Conservation (phyloP, 2,113 vertebrate species). For the Antidorcas marsupialis region DNA sequence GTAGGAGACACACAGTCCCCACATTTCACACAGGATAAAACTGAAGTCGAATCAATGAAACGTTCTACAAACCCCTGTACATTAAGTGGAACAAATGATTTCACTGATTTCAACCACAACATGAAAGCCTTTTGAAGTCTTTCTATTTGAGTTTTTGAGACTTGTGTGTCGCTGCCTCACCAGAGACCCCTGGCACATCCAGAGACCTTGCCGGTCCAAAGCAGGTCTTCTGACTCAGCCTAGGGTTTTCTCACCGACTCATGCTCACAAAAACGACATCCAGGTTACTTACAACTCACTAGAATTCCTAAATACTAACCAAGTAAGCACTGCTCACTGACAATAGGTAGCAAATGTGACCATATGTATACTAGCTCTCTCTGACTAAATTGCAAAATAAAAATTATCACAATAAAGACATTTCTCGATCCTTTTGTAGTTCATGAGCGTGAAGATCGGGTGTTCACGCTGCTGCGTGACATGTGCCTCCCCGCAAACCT, state of each 20-base stretch:
- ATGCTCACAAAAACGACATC: background rate
- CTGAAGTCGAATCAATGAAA: background rate
- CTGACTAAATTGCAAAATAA: background rate
- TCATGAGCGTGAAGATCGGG: too few species aligned
- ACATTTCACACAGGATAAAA: background rate
- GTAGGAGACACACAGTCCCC: constrained; percentile 26
- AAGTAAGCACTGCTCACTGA: background rate
- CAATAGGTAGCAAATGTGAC: background rate
- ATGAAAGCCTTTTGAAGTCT: background rate
- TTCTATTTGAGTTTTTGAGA: background rate
- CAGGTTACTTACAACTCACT: background rate
- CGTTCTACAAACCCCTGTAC: background rate
- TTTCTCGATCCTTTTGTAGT: too few species aligned
- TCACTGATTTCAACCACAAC: background rate
- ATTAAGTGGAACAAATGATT: background rate
- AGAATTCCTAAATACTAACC: constrained; percentile 6
- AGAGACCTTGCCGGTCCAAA: background rate
- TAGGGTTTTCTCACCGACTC: background rate
- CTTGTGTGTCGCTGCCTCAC: background rate
- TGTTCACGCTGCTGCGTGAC: too few species aligned
- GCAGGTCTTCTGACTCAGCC: background rate
- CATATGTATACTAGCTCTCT: background rate
- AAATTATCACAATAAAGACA: background rate
- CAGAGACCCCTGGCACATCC: background rate
- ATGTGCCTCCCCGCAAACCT: too few species aligned